A percentile compares a stretch with the other conserved stretches of the same genome.
These are phyloP conservation scores for Cephalophus harveyi DNA, from an alignment of 2,113 vertebrate genomes.

Conservation along the genomic window DNA sequence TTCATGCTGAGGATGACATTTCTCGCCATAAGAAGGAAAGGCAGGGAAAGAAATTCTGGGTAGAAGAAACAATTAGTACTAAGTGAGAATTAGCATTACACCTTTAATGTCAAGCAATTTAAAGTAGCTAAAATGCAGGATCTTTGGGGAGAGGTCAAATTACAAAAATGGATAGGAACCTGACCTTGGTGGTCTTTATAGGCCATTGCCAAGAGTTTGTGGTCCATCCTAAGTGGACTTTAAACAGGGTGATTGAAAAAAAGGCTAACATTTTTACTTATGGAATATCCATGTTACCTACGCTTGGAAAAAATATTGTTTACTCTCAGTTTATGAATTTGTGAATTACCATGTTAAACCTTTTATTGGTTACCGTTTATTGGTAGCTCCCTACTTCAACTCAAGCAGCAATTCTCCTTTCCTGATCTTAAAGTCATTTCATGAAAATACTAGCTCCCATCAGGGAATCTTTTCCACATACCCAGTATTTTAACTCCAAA, in stretches of 20 bases:
- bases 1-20: not conserved
- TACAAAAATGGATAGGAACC: not conserved
- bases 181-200: not conserved
- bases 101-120: not conserved
- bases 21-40: not conserved
- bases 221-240: not conserved
- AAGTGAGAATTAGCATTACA: not conserved
- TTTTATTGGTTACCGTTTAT: not conserved
- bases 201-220: not conserved
- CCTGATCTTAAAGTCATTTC: not conserved
- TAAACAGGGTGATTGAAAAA: not conserved
- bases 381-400: not conserved
- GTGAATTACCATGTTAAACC: not conserved
- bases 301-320: not conserved
- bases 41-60: not conserved
- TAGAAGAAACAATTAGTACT: not conserved
- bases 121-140: not conserved
- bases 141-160: not conserved
- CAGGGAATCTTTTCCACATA: not conserved
- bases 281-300: not conserved
- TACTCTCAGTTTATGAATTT: slow-evolving; percentile 21
- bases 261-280: not conserved
- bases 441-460: not conserved
- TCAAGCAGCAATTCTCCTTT: not conserved
- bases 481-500: slow-evolving; percentile 46